phyloP scores from a whole-genome alignment of 2,888 invertebrate genomes.

The Alloplasta piceator region DNA sequence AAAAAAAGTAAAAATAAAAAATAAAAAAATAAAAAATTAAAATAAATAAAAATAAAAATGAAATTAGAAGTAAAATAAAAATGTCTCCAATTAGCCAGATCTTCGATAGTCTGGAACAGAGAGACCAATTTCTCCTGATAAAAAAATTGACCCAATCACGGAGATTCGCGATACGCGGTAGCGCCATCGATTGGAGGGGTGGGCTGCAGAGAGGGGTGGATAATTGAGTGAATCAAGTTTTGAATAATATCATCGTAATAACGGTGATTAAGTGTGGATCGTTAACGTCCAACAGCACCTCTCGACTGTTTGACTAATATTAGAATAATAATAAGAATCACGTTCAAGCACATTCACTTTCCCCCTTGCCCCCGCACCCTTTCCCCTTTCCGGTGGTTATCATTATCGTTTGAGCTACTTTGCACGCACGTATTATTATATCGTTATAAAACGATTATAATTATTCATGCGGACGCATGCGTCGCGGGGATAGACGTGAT shows the following conservation, averaged over 20 bases:
- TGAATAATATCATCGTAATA: slow-evolving; percentile 52
- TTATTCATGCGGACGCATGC: slow-evolving; percentile 41
- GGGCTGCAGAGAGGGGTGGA: slow-evolving; percentile 24
- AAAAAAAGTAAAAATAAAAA: too few relatives aligned
- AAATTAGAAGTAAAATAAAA: too few relatives aligned
- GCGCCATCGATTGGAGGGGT: slow-evolving; percentile 10
- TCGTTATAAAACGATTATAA: slow-evolving; percentile 64
- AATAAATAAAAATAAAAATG: too few relatives aligned
- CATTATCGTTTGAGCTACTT: slow-evolving; percentile 46
- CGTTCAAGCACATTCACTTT: slow-evolving; percentile 1
- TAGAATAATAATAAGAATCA: slow-evolving; percentile 55
- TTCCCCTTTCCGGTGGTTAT: slow-evolving; percentile 29
- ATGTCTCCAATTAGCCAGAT: too few relatives aligned
- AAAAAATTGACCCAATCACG: too few relatives aligned
- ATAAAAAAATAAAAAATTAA: too few relatives aligned
- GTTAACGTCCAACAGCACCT: slow-evolving; percentile 41
- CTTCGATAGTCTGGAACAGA: too few relatives aligned
- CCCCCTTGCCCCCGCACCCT: not conserved
- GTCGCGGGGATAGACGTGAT: slow-evolving; percentile 12
- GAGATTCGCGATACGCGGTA: too few relatives aligned
- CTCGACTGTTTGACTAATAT: slow-evolving; percentile 56
- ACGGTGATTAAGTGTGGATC: slow-evolving; percentile 42
- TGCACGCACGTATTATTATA: slow-evolving; percentile 56
- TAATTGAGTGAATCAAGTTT: slow-evolving; percentile 51
- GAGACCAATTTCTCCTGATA: too few relatives aligned